These are phyloP conservation scores for Bradynema listronoti DNA, from an alignment of 1,140 invertebrate genomes.

Conservation along the genomic window DNA sequence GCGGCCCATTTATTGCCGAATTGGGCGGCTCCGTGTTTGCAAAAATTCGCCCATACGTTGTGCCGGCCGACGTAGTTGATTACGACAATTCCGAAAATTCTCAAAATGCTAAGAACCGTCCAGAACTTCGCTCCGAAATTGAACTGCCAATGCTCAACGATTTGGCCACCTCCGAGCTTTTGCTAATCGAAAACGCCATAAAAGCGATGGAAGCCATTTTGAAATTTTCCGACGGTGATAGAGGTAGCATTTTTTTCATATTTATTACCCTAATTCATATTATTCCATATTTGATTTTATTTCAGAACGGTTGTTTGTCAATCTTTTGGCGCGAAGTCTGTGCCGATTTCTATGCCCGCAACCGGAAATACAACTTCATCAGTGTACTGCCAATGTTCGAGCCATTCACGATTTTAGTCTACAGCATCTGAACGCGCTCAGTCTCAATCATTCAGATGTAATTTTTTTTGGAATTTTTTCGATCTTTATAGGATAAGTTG, in stretches of 20 bases:
- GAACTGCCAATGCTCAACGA: slow-evolving; percentile 38
- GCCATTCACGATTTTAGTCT: slow-evolving; percentile 51
- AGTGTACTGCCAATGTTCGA: slow-evolving; percentile 7
- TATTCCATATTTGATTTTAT: slow-evolving; percentile 10
- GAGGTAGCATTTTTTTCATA: slow-evolving; percentile 65
- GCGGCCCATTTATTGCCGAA: slow-evolving; percentile 35
- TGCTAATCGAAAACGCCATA: slow-evolving; percentile 59
- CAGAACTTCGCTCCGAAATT: slow-evolving; percentile 11
- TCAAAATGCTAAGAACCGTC: slow-evolving; percentile 18
- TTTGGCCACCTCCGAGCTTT: slow-evolving; percentile 29
- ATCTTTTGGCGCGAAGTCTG: slow-evolving; percentile 42
- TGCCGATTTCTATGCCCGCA: slow-evolving; percentile 37
- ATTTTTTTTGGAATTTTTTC: neutral
- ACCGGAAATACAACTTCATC: slow-evolving; percentile 30
- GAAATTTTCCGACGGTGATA: slow-evolving; percentile 66
- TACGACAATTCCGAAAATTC: slow-evolving; percentile 1
- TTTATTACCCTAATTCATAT: slow-evolving; percentile 1
- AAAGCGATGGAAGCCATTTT: slow-evolving; percentile 70
- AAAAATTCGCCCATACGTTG: slow-evolving; percentile 40
- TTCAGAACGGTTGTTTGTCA: slow-evolving; percentile 38
- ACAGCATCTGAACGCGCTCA: slow-evolving; percentile 39
- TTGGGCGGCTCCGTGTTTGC: slow-evolving; percentile 41
- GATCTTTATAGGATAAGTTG: too few species aligned
- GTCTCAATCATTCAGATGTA: slow-evolving; percentile 39
- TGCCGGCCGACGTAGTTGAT: slow-evolving; percentile 1